These are phyloP conservation scores for Catocala nupta DNA, from an alignment of 2,888 invertebrate species.

Conservation along the genomic window DNA sequence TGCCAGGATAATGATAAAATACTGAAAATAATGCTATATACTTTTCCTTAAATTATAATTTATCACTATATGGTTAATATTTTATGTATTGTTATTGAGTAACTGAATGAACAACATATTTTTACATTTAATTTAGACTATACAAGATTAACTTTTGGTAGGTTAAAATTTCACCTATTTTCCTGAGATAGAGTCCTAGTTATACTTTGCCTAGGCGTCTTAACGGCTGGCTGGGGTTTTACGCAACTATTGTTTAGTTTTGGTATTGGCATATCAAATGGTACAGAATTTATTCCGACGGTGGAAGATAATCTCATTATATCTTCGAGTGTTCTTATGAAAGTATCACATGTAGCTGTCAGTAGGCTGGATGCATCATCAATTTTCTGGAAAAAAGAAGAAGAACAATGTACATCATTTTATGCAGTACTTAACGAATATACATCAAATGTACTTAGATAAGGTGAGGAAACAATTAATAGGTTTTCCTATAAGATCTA, in stretches of 20 bases:
- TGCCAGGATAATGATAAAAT: too few species aligned
- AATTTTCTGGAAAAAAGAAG: conserved; percentile 86
- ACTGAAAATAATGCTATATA: too few species aligned
- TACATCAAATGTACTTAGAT: too few species aligned
- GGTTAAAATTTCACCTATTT: conserved; percentile 72
- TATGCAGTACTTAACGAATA: too few species aligned
- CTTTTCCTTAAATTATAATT: too few species aligned
- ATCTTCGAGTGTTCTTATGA: conserved; percentile 93
- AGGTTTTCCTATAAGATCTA: too few species aligned
- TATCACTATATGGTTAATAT: too few species aligned
- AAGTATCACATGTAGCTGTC: conserved; percentile 93
- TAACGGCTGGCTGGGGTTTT: conserved; percentile 56
- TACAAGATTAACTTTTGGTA: background rate
- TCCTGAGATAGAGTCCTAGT: conserved; percentile 79
- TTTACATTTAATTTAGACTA: conserved; percentile 8
- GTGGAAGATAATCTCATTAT: conserved; percentile 89
- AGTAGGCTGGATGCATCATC: conserved; percentile 91
- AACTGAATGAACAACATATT: background rate
- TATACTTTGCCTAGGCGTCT: conserved; percentile 69
- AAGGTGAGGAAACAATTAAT: too few species aligned
- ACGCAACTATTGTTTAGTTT: conserved; percentile 61
- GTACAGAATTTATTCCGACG: conserved; percentile 52
- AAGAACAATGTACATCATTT: background rate
- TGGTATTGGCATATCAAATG: conserved; percentile 75
- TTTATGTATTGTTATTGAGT: conserved; percentile 5